Evolutionary conservation across 2,888 invertebrate genomes (phyloP).

Genomic region (Conus canariensis): DNA sequence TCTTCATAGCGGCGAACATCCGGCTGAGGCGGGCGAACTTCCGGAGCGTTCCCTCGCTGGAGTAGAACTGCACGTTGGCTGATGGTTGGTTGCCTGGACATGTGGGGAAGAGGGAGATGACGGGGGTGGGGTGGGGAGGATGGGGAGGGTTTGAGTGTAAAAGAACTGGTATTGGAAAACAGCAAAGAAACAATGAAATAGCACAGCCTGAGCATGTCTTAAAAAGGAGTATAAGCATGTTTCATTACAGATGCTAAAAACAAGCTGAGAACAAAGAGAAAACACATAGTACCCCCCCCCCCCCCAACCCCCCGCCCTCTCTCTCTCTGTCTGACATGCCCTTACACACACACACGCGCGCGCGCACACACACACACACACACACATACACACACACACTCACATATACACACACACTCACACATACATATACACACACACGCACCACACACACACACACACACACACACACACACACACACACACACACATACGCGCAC

Average conservation of each 20-base stretch:
- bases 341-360: not conserved
- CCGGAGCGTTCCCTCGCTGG: constrained; percentile 50
- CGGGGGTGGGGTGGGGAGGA: too few species aligned
- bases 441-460: not conserved
- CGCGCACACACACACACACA: not conserved
- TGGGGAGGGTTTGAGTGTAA: too few species aligned
- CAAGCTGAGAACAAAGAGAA: too few species aligned
- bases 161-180: too few species aligned
- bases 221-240: too few species aligned
- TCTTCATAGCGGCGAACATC: constrained; percentile 62
- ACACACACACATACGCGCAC: not conserved
- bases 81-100: constrained; percentile 66
- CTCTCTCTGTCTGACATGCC: not conserved
- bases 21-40: constrained; percentile 64
- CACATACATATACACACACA: not conserved
- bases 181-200: too few species aligned
- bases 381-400: not conserved
- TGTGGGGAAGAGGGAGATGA: too few species aligned
- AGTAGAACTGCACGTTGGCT: constrained; percentile 69
- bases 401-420: not conserved
- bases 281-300: too few species aligned
- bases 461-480: not conserved
- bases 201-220: too few species aligned
- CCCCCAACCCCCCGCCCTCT: too few species aligned
- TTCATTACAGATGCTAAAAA: too few species aligned